A percentile compares a stretch with the other conserved stretches of the same genome.
Conservation (phyloP, 2,888 invertebrate genomes). For the Trachelus tabidus region DNA sequence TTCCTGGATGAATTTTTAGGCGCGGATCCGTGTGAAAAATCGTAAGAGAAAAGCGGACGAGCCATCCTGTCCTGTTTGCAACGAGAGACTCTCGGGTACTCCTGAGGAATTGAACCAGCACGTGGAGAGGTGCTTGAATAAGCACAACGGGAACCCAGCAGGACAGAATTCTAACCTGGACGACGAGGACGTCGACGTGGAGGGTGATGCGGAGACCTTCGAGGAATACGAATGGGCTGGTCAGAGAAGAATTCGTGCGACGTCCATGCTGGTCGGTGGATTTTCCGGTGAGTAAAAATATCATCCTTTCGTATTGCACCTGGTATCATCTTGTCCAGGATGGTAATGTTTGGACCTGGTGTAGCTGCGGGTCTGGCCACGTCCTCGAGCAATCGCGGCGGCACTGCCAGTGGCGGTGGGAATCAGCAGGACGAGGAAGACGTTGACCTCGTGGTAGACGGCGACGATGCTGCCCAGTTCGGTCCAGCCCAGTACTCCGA, state of each 20-base stretch:
- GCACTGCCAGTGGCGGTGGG: constrained; percentile 35
- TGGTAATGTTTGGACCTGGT: neutral
- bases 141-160: constrained; percentile 74
- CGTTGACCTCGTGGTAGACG: constrained; percentile 84
- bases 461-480: constrained; percentile 85
- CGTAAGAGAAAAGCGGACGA: constrained; percentile 76
- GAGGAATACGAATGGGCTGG: constrained; percentile 96
- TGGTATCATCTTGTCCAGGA: constrained; percentile 7
- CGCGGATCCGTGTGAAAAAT: constrained; percentile 70
- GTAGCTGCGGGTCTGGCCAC: constrained; percentile 65
- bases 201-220: constrained; percentile 73
- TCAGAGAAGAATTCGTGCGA: constrained; percentile 81
- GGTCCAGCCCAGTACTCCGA: constrained; percentile 90
- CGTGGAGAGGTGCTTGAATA: constrained; percentile 76
- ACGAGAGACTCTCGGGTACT: constrained; percentile 73
- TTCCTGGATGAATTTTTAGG: constrained; percentile 45
- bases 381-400: constrained; percentile 58
- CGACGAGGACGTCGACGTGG: constrained; percentile 85
- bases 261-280: constrained; percentile 77
- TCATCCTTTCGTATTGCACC: neutral
- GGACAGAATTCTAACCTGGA: constrained; percentile 75
- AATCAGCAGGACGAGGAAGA: constrained; percentile 75
- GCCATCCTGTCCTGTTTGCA: constrained; percentile 85
- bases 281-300: constrained; percentile 66
- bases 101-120: constrained; percentile 79